These are phyloP conservation scores for Fissipunctia ypsillon DNA, from an alignment of 2,888 invertebrate species.

Conservation along the genomic window DNA sequence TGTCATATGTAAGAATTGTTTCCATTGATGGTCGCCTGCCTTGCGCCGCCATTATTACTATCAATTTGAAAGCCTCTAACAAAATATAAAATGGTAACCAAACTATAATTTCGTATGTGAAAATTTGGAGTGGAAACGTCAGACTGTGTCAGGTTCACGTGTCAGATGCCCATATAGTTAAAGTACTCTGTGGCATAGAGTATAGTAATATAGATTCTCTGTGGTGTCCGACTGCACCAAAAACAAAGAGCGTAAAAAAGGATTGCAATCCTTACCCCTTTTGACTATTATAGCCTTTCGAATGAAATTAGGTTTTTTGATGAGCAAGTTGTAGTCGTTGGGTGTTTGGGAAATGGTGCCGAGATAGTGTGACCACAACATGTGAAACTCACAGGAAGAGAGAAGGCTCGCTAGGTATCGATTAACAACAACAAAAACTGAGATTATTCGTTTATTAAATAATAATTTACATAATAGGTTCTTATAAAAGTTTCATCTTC, in stretches of 20 bases:
- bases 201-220: no score
- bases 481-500: conserved; percentile 37
- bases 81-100: conserved; percentile 15
- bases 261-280: background rate
- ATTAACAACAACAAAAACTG: conserved; percentile 19
- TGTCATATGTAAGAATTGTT: conserved; percentile 83
- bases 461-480: conserved; percentile 62
- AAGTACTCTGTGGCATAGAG: no score
- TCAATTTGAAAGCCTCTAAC: conserved; percentile 35
- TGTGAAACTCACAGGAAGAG: background rate
- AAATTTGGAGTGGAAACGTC: conserved; percentile 30
- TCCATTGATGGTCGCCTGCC: conserved; percentile 73
- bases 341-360: background rate
- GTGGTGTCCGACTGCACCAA: background rate
- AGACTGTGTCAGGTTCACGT: background rate
- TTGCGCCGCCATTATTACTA: conserved; percentile 55
- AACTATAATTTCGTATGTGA: conserved; percentile 17
- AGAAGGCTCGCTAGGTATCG: background rate
- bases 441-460: conserved; percentile 65
- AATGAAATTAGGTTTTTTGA: background rate
- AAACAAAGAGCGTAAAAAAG: conserved; percentile 1
- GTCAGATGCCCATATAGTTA: no score
- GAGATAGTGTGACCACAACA: background rate
- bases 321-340: background rate
- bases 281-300: background rate